phyloP scores from a whole-genome alignment of 1,140 invertebrate genomes.

The Thalassaphorura encarpata region DNA sequence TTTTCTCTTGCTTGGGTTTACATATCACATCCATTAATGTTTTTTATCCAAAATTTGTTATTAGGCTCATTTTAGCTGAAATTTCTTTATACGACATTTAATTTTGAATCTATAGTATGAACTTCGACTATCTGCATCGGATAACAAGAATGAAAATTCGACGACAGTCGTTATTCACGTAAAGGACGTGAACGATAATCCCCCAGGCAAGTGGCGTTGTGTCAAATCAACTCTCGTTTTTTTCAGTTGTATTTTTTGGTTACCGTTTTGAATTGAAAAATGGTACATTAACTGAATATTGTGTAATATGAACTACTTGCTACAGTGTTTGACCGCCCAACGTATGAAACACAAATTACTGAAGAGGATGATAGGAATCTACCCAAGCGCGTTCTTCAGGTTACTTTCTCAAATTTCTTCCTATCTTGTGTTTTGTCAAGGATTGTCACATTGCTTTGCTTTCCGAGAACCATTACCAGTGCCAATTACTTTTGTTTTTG shows the following conservation, averaged over 20 bases:
- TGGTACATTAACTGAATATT: too few relatives aligned
- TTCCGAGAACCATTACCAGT: too few relatives aligned
- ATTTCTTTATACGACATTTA: too few relatives aligned
- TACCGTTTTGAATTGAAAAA: too few relatives aligned
- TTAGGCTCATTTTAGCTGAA: too few relatives aligned
- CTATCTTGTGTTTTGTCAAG: not conserved
- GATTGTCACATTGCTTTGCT: not conserved
- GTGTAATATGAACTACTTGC: too few relatives aligned
- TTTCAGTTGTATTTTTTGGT: too few relatives aligned
- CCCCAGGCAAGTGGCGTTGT: not conserved
- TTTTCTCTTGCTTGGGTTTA: too few relatives aligned
- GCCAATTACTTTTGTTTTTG: not conserved
- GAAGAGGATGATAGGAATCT: slow-evolving; percentile 90
- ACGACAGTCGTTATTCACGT: slow-evolving; percentile 91
- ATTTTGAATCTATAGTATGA: slow-evolving; percentile 59
- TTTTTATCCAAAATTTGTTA: too few relatives aligned
- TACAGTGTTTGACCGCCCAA: slow-evolving; percentile 81
- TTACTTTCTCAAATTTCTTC: slow-evolving; percentile 37
- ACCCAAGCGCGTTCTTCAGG: slow-evolving; percentile 85
- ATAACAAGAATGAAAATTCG: slow-evolving; percentile 92
- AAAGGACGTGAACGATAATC: slow-evolving; percentile 88
- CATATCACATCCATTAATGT: too few relatives aligned
- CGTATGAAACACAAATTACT: slow-evolving; percentile 88
- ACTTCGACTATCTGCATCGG: slow-evolving; percentile 80
- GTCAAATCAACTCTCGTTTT: too few relatives aligned